phyloP scores from a whole-genome alignment of 1,140 invertebrate species.

The Tachypleus tridentatus region DNA sequence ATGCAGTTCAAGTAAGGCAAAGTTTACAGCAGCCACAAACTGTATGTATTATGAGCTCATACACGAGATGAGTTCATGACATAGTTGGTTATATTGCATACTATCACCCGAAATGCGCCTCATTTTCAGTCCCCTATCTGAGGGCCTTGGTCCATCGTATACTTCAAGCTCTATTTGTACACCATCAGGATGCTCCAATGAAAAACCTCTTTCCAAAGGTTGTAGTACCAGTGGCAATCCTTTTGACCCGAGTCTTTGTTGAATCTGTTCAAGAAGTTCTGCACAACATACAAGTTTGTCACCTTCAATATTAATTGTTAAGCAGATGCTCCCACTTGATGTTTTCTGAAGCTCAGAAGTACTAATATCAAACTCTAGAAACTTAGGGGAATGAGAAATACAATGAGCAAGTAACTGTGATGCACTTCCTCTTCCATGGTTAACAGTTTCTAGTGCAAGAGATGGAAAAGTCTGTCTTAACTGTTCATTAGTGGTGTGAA shows the following conservation, averaged over 20 bases:
- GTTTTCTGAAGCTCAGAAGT: conserved; percentile 33
- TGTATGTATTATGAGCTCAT: conserved; percentile 37
- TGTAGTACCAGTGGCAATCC: conserved; percentile 45
- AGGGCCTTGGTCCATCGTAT: conserved; percentile 42
- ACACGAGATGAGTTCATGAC: conserved; percentile 77
- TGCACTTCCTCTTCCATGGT: neutral
- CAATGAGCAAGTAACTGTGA: neutral
- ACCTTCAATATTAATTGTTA: conserved; percentile 53
- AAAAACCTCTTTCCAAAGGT: conserved; percentile 33
- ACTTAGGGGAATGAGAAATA: neutral
- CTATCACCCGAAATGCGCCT: conserved; percentile 82
- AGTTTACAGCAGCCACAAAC: too few species aligned
- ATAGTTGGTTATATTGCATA: conserved; percentile 75
- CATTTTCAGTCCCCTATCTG: conserved; percentile 68
- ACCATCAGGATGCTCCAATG: conserved; percentile 64
- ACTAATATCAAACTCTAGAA: neutral
- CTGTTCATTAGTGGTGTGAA: conserved; percentile 16
- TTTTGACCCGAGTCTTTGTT: conserved; percentile 58
- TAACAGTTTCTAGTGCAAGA: neutral
- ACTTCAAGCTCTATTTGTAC: conserved; percentile 78
- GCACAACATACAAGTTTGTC: conserved; percentile 45
- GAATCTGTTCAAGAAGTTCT: conserved; percentile 66
- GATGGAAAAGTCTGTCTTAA: conserved; percentile 26
- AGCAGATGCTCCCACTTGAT: conserved; percentile 42
- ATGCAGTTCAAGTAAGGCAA: too few species aligned